Evolutionary conservation across 2,888 invertebrate genomes (phyloP).

Genomic region (Thumatha senex): DNA sequence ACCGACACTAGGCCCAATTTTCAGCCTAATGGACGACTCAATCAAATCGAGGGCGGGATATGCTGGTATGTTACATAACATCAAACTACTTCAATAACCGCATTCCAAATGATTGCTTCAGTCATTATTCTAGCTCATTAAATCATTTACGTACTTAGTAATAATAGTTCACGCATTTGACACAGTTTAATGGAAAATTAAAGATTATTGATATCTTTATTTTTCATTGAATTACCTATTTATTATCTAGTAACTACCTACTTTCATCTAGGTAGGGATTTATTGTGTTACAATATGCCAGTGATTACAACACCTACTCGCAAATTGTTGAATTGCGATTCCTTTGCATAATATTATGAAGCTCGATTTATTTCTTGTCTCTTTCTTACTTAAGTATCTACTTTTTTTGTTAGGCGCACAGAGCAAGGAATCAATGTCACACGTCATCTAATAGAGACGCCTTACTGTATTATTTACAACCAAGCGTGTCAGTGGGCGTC

Average conservation of each 20-base stretch:
- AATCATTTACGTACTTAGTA: slow-evolving; percentile 8
- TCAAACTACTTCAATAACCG: background rate
- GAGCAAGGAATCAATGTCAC: no score
- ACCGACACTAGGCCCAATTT: no score
- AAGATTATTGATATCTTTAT: slow-evolving; percentile 17
- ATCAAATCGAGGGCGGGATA: no score
- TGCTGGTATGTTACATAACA: background rate
- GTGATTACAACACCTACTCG: slow-evolving; percentile 32
- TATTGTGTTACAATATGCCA: no score
- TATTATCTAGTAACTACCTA: slow-evolving; percentile 1
- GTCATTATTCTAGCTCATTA: slow-evolving; percentile 7
- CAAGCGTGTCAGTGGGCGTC: no score
- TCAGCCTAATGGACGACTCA: no score
- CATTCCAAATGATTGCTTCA: slow-evolving; percentile 16
- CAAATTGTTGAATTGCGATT: slow-evolving; percentile 48
- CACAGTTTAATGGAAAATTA: slow-evolving; percentile 18
- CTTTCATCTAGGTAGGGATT: background rate
- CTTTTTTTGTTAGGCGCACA: no score
- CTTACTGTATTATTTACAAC: no score
- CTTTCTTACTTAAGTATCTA: background rate
- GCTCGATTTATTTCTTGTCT: slow-evolving; percentile 28
- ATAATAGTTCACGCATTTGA: slow-evolving; percentile 10
- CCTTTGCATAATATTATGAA: slow-evolving; percentile 45
- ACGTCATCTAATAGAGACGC: no score
- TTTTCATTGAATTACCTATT: slow-evolving; percentile 30